Evolutionary conservation across 2,797 vertebrate species (phyloP), one percentile per base, ranked within the genome.

Genomic region (Leptodactylus fallax): DNA sequence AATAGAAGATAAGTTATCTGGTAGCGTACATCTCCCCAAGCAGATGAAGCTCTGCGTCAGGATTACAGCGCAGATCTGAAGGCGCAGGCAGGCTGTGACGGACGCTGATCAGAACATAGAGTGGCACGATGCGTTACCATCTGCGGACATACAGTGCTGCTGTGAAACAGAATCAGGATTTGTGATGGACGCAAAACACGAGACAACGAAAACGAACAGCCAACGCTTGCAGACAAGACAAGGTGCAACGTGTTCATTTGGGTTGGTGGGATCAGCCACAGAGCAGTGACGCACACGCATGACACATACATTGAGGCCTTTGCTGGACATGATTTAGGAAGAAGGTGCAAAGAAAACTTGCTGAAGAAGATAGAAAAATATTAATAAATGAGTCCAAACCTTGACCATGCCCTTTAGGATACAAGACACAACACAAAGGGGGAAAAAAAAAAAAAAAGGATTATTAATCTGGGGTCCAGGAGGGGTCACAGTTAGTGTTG

Each of bases 341-440:
- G 16, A 65, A 17, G n/a, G 19, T 84, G 82, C 69, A 71, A 69
- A 89, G 49, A 25, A 74, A 74, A 61, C 19, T 83, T 74, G 82
- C 21, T 74, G 10, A 47, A 84, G 91, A 79, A 91, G 90, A 93
- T 90, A 85, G 74, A 93, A 91, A 91, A 69, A 58, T 7, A 91
- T 79, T 90, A 91, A 93, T 90, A 90, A 85, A 87, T 85, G 90
- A 93, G 83, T 95, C 92, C 97, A 97, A 98, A 99, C 98, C 98
- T 99, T 97, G 91, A 97, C 96, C 58, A 96, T 96, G 92, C 96
- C 97, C 98, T 99, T 96, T 92, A 92, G 94, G 95, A 94, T 89
- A 95, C 91, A 94, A 94, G 92, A 94, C 95, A 25, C 89, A 78
- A 94, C 86, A 94, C 90, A 93, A 90, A 83, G 91, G 92, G 79